Evolutionary conservation across 2,797 vertebrate genomes (phyloP).

Genomic region (Falco columbarius): DNA sequence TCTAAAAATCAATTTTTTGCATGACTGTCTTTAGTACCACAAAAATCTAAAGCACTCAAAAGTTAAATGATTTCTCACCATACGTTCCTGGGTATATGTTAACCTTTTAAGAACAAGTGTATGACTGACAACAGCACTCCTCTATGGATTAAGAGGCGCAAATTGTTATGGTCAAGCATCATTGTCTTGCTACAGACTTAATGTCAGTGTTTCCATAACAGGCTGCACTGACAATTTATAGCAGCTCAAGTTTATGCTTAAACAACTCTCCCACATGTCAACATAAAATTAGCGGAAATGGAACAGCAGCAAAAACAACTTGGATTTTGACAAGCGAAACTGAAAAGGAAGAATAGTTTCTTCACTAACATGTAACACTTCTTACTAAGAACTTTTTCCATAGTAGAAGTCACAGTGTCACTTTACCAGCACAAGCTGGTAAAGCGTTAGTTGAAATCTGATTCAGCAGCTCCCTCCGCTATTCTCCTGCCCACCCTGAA

Average conservation of each 20-base stretch:
- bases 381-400: background rate
- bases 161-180: background rate
- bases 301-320: background rate
- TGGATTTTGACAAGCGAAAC: background rate
- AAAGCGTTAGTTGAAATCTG: background rate
- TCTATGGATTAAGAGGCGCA: background rate
- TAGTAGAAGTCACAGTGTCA: background rate
- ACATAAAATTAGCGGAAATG: background rate
- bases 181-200: background rate
- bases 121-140: background rate
- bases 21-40: background rate
- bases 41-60: background rate
- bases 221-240: background rate
- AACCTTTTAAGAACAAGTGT: background rate
- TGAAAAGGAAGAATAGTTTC: background rate
- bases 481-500: background rate
- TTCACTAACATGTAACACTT: background rate
- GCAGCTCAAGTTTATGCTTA: background rate
- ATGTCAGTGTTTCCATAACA: background rate
- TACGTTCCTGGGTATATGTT: background rate
- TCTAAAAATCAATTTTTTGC: background rate
- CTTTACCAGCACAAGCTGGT: background rate
- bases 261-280: background rate
- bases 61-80: background rate
- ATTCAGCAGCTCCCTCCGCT: background rate